Conservation (phyloP, 2,888 invertebrate genomes). For the Tridacna gigas region DNA sequence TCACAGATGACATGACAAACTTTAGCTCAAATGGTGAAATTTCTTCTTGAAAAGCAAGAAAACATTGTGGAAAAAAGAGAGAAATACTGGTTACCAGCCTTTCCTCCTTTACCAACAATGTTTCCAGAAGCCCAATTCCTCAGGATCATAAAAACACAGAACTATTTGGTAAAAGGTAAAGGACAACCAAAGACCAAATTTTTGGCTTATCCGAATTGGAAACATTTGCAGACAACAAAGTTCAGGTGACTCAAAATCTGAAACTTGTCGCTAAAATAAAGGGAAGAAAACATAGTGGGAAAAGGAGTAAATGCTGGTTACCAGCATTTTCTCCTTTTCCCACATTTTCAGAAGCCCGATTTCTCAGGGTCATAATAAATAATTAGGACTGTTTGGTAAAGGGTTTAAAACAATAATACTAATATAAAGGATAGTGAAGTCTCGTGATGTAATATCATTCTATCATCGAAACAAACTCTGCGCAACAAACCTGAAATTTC, state of each 20-base stretch:
- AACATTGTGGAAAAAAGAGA: slow-evolving; percentile 7
- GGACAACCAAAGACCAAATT: not conserved
- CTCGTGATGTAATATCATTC: too few species aligned
- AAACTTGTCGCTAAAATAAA: too few species aligned
- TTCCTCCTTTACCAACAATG: not conserved
- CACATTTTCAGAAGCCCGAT: not conserved
- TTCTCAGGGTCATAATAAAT: too few species aligned
- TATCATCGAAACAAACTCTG: too few species aligned
- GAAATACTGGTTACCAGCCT: not conserved
- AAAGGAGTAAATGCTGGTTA: not conserved
- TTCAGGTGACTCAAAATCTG: not conserved
- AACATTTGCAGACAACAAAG: not conserved
- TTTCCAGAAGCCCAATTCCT: too few species aligned
- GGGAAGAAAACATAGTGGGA: not conserved
- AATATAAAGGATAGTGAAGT: too few species aligned
- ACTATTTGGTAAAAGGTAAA: slow-evolving; percentile 1
- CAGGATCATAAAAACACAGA: too few species aligned
- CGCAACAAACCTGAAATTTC: too few species aligned
- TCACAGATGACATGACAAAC: too few species aligned
- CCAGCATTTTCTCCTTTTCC: slow-evolving; percentile 13
- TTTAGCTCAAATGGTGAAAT: not conserved
- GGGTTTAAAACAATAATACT: too few species aligned
- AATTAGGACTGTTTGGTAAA: too few species aligned
- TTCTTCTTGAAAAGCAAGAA: not conserved
- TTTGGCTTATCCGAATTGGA: not conserved